Evolutionary conservation across 2,797 vertebrate genomes (phyloP).

Genomic region (Carcharodon carcharias): DNA sequence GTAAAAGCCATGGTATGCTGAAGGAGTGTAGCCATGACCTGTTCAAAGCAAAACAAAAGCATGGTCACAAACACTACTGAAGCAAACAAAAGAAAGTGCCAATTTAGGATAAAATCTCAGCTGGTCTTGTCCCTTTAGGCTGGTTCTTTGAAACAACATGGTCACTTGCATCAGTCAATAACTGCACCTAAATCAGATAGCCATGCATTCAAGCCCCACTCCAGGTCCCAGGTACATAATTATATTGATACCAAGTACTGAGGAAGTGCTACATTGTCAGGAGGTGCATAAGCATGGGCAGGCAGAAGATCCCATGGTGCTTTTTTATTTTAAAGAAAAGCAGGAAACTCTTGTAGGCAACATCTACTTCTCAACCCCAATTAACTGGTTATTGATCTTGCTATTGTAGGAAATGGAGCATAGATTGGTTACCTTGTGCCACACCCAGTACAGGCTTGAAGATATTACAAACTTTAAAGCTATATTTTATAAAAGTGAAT

Average conservation of each 20-base stretch:
- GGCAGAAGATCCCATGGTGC: too few species aligned
- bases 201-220: not conserved
- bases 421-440: not conserved
- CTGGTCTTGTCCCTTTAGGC: too few species aligned
- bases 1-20: conserved; percentile 16
- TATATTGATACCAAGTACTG: not conserved
- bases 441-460: too few species aligned
- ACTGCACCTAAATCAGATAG: not conserved
- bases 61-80: not conserved
- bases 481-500: too few species aligned
- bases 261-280: too few species aligned
- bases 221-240: not conserved
- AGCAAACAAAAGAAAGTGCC: too few species aligned
- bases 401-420: not conserved
- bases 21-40: conserved; percentile 22
- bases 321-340: too few species aligned
- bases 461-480: too few species aligned
- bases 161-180: not conserved
- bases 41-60: not conserved
- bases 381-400: not conserved
- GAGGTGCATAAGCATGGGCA: too few species aligned
- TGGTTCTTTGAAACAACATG: not conserved
- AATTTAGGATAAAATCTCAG: not conserved
- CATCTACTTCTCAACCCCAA: too few species aligned
- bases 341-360: too few species aligned